Evolutionary conservation across 1,140 invertebrate species (phyloP), one percentile per base, ranked within the genome.

Genomic region (Euura lappo): DNA sequence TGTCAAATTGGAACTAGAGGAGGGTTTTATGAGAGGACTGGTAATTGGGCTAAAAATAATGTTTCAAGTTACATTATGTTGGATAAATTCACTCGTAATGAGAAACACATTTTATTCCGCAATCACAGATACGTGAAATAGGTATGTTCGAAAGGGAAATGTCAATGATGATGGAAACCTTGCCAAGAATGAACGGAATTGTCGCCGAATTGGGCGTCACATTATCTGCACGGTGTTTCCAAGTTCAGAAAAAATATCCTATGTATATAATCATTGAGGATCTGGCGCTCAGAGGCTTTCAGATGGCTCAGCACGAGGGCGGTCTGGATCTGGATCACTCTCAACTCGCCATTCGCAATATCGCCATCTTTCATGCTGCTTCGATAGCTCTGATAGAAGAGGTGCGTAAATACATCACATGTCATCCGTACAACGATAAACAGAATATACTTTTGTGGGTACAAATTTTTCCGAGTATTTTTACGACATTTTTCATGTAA

Each of bases 311-410:
- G 77, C 85, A 90, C 45, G 77, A 88, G 44, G 66, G 78, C 10
- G 90, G 90, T 4, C 78, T 92, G 44, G 89, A 92, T 78, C 73
- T 89, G 46, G 75, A 86, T 2, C 88, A 90, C 69, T 81, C 84
- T 6, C 77, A 86, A 65, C 70, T 91, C 6, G 89, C 91, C 6
- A 77, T 92, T 2, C 81, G 85, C 0, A 89, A 90, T 73, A 69
- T 92, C 73, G 91, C 89, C 3, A 89, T 82, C 76, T 89, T 91
- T 80, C 91, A 92, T 76, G 91, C 90, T 3, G 79, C 87, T 3
- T 90, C 90, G 0, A 84, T 90, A 43, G 86, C 87, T 7, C 73
- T 90, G 72, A 87, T 85, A 70, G 85, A 89, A 78, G 88, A 89
- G 80, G 89, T 89, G 82, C 60, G 47, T 67, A 5, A 60, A 60